A percentile compares a stretch with the other conserved stretches of the same genome.
Evolutionary conservation across 2,113 vertebrate species (phyloP).

Genomic region (Brienomyrus brachyistius): DNA sequence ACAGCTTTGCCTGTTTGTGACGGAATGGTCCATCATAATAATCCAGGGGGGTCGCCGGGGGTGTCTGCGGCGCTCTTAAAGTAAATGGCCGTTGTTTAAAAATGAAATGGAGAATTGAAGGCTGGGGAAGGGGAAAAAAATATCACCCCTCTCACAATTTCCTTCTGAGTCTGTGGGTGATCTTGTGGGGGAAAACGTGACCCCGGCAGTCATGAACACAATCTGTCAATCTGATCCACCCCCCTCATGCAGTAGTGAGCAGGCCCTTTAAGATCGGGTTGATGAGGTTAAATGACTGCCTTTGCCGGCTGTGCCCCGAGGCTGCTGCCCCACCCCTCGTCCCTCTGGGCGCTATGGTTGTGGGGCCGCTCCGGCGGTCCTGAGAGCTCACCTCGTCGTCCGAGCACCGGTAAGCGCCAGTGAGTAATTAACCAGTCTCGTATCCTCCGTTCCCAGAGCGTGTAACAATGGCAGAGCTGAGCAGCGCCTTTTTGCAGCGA

Average conservation of each 20-base stretch:
- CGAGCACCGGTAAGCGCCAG: background rate
- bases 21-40: constrained; percentile 55
- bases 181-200: background rate
- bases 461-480: background rate
- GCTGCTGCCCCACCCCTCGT: background rate
- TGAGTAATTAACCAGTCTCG: background rate
- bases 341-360: background rate
- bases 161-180: background rate
- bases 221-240: background rate
- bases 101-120: background rate
- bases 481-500: background rate
- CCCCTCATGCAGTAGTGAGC: background rate
- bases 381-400: background rate
- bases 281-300: background rate
- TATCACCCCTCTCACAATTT: background rate
- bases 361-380: background rate
- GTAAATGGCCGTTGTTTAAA: background rate
- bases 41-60: constrained; percentile 23
- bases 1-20: constrained; percentile 45
- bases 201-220: background rate
- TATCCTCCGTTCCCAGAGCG: background rate
- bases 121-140: background rate
- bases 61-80: background rate
- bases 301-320: background rate
- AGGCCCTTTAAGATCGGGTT: background rate